Base-by-base conservation (phyloP, 2,888 invertebrate genomes). In the Ectemnius lituratus region DNA sequence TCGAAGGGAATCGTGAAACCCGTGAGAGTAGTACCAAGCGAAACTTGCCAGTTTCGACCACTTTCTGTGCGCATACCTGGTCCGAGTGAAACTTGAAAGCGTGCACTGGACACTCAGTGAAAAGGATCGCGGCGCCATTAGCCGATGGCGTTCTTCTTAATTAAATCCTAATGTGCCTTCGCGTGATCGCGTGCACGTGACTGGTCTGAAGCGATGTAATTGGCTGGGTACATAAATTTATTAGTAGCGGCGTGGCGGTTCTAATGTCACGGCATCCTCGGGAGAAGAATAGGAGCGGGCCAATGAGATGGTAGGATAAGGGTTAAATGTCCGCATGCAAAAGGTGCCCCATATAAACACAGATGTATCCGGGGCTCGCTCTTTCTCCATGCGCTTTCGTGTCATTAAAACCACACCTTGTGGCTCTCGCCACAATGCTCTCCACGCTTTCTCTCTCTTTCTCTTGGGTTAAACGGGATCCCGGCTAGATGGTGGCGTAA, bases 341-440 rank as follows among this genome's bases (percentile, higher is more conserved):
- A 37, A 68, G 67, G 58, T 61, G 47, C 59, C 64, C 52, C 59
- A 37, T 62, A 23, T 28, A 58, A 62, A 58, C 27, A 62, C 52
- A 64, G 73, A 75, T 75, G 37, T 37, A 68, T 37, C 23, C 59
- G 49, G 14, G 14, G 47, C 28, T 11, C 64, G 64, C 45, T 68
- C 18, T 62, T 20, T 62, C 16, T 52, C 52, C n/a, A 16, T 52
- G 16, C 16, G 16, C 60, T 60, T 60, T 65, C 65, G 28, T 72
- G 69, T 77, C 75, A 66, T 72, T 75, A 67, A 14, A 14, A 57
- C 75, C 75, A 69, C 75, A 62, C 75, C 76, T 70, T 63, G 45
- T 11, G 6, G 8, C 37, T 37, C 37, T 37, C 8, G 37, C 14
- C 37, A 77, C 75, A 75, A 77, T 75, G 66, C 71, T 6, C 63